A percentile compares a stretch with the other conserved stretches of the same genome.
These are phyloP conservation scores for Phataginus tetradactyla DNA, from an alignment of 2,797 vertebrate genomes.

Conservation along the genomic window DNA sequence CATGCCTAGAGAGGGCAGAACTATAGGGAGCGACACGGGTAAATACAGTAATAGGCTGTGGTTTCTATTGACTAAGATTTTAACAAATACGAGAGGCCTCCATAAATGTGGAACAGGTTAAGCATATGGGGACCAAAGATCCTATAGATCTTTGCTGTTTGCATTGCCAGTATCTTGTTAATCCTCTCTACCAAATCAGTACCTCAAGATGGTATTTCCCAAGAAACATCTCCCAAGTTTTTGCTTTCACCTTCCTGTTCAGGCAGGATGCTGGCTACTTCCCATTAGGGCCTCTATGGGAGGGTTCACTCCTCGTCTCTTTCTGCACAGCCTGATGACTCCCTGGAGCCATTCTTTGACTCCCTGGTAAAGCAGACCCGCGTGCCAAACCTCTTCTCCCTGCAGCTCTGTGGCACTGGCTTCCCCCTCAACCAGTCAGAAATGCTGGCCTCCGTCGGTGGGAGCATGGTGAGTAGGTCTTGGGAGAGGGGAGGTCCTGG, in stretches of 20 bases:
- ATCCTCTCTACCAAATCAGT: neutral
- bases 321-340: constrained; percentile 93
- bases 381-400: constrained; percentile 96
- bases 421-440: constrained; percentile 94
- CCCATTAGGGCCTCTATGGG: neutral
- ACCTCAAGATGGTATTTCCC: constrained; percentile 8
- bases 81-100: neutral
- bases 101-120: neutral
- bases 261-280: neutral
- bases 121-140: neutral
- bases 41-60: neutral
- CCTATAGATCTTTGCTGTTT: neutral
- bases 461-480: constrained; percentile 94
- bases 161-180: neutral
- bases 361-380: constrained; percentile 96
- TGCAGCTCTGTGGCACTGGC: constrained; percentile 96
- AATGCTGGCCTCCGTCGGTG: constrained; percentile 93
- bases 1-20: neutral
- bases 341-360: constrained; percentile 97
- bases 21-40: neutral
- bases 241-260: neutral
- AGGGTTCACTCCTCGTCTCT: constrained; percentile 33
- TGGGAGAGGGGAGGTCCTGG: neutral
- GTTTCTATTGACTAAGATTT: neutral
- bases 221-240: neutral